These are phyloP conservation scores for Ellobium chinense DNA, from an alignment of 2,888 invertebrate genomes.

Conservation along the genomic window DNA sequence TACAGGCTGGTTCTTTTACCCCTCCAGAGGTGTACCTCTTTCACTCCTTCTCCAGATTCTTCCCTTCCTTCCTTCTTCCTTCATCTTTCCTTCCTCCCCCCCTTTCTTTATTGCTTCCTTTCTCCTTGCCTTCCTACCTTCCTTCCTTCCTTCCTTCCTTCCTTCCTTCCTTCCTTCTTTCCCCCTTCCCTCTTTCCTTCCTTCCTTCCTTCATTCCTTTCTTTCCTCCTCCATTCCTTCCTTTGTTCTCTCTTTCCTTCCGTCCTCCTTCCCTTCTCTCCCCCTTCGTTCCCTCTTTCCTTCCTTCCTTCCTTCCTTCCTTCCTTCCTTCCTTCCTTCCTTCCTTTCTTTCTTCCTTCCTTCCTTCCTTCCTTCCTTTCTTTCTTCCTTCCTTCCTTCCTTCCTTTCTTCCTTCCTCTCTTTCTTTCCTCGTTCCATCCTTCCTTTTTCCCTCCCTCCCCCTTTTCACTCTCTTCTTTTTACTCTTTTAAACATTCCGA, in stretches of 20 bases:
- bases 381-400: neutral
- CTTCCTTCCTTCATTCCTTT: neutral
- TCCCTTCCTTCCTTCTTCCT: neutral
- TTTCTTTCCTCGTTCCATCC: neutral
- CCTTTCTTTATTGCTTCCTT: neutral
- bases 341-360: neutral
- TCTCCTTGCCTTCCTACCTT: neutral
- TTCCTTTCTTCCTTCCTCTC: neutral
- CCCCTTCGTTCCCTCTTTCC: neutral
- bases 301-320: neutral
- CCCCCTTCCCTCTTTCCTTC: neutral
- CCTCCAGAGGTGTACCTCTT: neutral
- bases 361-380: neutral
- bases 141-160: neutral
- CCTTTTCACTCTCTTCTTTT: neutral
- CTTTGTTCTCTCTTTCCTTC: neutral
- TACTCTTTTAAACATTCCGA: too few relatives aligned
- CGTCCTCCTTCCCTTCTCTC: neutral
- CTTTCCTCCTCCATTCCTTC: neutral
- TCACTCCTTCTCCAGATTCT: neutral
- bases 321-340: neutral
- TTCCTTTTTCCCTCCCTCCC: neutral
- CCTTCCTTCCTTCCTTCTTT: neutral
- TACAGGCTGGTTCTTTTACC: neutral
- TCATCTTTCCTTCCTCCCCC: neutral